phyloP scores from a whole-genome alignment of 2,797 vertebrate genomes.

The Pseudotriccus pelzelni region DNA sequence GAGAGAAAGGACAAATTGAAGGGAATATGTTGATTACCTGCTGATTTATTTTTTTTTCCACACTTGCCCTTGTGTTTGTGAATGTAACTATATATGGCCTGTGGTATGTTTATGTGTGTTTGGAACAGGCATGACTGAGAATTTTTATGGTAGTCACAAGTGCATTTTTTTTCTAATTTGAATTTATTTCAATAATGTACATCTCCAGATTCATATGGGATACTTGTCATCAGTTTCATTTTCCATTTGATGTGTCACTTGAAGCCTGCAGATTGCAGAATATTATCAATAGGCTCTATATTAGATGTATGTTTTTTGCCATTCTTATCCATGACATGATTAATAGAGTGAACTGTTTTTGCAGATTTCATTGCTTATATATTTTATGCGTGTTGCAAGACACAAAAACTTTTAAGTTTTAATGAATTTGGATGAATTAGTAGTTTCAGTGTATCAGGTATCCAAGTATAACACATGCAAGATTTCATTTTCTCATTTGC shows the following conservation, averaged over 20 bases:
- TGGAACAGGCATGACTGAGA: neutral
- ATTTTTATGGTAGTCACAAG: neutral
- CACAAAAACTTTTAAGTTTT: neutral
- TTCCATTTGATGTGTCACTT: neutral
- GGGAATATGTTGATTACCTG: neutral
- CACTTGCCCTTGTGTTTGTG: neutral
- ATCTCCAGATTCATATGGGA: neutral
- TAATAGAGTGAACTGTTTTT: neutral
- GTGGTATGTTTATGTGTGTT: neutral
- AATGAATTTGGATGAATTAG: neutral
- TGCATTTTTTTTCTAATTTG: neutral
- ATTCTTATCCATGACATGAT: neutral
- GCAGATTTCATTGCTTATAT: neutral
- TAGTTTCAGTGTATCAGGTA: neutral
- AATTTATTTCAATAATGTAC: neutral
- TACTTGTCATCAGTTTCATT: neutral
- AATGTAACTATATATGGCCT: neutral
- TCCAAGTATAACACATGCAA: neutral
- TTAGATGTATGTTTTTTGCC: neutral
- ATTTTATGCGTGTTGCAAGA: neutral
- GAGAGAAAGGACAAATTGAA: neutral
- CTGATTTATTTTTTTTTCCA: neutral
- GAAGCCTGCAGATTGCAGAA: neutral
- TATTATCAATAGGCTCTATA: neutral
- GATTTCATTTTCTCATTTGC: neutral